A percentile compares a stretch with the other conserved stretches of the same genome.
Conservation (phyloP, 2,888 invertebrate species). For the Trichacis sp. region DNA sequence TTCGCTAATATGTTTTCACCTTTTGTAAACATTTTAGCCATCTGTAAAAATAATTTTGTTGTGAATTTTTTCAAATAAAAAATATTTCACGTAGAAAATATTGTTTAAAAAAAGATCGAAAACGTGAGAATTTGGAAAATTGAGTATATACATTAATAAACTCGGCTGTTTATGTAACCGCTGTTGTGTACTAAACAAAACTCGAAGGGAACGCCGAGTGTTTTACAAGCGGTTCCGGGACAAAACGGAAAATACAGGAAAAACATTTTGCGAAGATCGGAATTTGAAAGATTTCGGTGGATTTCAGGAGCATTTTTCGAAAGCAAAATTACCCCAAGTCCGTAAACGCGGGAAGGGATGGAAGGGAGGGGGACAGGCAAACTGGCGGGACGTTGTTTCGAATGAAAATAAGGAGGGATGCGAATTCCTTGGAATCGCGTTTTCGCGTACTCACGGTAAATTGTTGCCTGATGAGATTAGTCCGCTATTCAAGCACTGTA, state of each 20-base stretch:
- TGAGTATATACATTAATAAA: too few species aligned
- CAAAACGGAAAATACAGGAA: not conserved
- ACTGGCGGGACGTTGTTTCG: slow-evolving; percentile 22
- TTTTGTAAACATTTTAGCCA: slow-evolving; percentile 52
- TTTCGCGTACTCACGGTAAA: not conserved
- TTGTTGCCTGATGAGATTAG: not conserved
- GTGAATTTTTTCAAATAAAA: slow-evolving; percentile 7
- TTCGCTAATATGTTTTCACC: slow-evolving; percentile 62
- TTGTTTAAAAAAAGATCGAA: slow-evolving; percentile 43
- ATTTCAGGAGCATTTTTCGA: not conserved
- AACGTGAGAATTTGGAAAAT: not conserved
- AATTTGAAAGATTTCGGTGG: not conserved
- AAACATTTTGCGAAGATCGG: not conserved
- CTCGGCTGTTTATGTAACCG: slow-evolving; percentile 6
- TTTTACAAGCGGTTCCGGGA: not conserved
- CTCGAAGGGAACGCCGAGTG: not conserved
- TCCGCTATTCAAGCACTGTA: not conserved
- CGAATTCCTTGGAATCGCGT: not conserved
- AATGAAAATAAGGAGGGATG: slow-evolving; percentile 3
- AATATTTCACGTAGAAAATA: slow-evolving; percentile 3
- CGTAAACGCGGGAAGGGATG: too few species aligned
- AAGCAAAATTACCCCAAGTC: not conserved
- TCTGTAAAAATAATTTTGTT: slow-evolving; percentile 16
- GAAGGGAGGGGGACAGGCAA: not conserved
- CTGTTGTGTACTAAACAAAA: slow-evolving; percentile 1